Conservation (phyloP, 2,113 vertebrate genomes). For the Ptyas mucosa region DNA sequence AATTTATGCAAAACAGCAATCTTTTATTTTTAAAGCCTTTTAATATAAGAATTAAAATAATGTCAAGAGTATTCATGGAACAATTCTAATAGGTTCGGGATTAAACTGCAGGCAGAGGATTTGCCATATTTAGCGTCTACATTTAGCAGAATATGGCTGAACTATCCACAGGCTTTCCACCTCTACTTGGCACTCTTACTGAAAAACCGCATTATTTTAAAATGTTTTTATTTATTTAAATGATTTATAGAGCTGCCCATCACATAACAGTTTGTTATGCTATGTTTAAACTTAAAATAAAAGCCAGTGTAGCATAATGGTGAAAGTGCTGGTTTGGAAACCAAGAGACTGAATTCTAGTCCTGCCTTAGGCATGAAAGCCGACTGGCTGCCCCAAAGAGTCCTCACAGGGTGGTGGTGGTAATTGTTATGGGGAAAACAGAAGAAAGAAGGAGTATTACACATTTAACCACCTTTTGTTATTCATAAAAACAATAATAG, state of each 20-base stretch:
- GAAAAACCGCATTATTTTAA: not conserved
- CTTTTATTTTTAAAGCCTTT: not conserved
- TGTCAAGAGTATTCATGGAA: not conserved
- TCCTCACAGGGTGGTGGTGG: not conserved
- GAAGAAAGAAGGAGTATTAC: not conserved
- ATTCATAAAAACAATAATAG: not conserved
- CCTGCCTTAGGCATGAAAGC: not conserved
- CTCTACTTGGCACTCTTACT: not conserved
- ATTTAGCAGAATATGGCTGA: not conserved
- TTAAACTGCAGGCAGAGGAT: not conserved
- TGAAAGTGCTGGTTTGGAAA: not conserved
- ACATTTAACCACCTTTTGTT: not conserved
- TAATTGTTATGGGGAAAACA: not conserved
- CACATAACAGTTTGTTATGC: not conserved
- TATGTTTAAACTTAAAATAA: not conserved
- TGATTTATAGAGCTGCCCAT: not conserved
- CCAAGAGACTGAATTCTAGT: not conserved
- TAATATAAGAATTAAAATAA: not conserved
- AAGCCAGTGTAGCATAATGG: not conserved
- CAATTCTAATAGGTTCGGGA: not conserved
- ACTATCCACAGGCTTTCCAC: not conserved
- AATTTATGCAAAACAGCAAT: not conserved
- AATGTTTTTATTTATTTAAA: not conserved
- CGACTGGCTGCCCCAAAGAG: not conserved
- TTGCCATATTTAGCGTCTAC: not conserved